phyloP scores from a whole-genome alignment of 2,888 invertebrate species.

The Lagria hirta region DNA sequence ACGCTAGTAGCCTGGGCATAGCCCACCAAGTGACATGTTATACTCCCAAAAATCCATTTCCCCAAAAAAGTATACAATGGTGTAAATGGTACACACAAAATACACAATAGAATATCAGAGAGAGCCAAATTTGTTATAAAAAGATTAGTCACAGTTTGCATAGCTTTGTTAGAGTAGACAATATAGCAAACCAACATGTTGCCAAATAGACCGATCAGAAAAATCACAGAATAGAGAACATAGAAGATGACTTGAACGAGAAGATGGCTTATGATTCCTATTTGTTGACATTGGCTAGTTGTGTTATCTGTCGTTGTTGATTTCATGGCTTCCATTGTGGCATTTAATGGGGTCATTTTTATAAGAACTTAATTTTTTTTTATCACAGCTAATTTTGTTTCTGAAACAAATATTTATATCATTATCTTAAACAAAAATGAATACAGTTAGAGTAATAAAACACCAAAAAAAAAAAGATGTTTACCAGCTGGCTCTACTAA shows the following conservation, averaged over 20 bases:
- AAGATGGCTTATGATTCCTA: slow-evolving; percentile 62
- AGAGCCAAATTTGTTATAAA: slow-evolving; percentile 96
- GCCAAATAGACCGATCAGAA: slow-evolving; percentile 85
- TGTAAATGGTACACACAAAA: slow-evolving; percentile 94
- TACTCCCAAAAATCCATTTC: slow-evolving; percentile 90
- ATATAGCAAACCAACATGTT: slow-evolving; percentile 93
- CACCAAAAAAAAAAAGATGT: too few relatives aligned
- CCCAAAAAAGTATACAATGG: slow-evolving; percentile 91
- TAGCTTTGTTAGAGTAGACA: slow-evolving; percentile 86
- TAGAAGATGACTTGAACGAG: slow-evolving; percentile 74
- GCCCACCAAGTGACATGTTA: slow-evolving; percentile 89
- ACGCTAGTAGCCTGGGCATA: slow-evolving; percentile 95
- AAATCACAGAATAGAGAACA: slow-evolving; percentile 79
- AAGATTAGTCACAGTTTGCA: slow-evolving; percentile 97
- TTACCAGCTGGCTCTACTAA: too few relatives aligned
- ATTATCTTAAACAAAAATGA: too few relatives aligned
- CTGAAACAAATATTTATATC: slow-evolving; percentile 21
- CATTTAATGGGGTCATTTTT: slow-evolving; percentile 30
- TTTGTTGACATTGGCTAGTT: slow-evolving; percentile 29
- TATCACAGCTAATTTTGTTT: slow-evolving; percentile 7
- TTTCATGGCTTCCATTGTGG: slow-evolving; percentile 27
- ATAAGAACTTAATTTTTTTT: too few relatives aligned
- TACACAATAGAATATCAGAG: slow-evolving; percentile 90
- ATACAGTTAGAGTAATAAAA: too few relatives aligned
- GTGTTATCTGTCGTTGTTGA: slow-evolving; percentile 21